Conservation (phyloP, 2,888 invertebrate genomes). For the Dyspetes luteomarginatus region DNA sequence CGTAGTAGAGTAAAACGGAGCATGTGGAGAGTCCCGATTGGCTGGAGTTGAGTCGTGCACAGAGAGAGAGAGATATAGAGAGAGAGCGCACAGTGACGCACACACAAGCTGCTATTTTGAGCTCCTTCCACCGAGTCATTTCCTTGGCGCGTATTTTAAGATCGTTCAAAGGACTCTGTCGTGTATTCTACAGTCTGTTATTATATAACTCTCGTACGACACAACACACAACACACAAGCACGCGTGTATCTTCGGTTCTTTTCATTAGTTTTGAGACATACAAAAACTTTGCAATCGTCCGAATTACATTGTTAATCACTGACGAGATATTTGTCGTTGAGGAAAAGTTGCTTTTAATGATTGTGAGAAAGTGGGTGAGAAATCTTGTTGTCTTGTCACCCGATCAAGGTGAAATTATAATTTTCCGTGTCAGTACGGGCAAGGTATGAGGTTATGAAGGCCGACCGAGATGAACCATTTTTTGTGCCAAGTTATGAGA, state of each 20-base stretch:
- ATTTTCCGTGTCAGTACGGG: too few species aligned
- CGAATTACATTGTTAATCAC: neutral
- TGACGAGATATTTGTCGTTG: neutral
- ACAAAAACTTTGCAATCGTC: neutral
- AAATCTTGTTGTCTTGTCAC: neutral
- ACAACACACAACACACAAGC: neutral
- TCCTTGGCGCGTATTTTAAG: constrained; percentile 84
- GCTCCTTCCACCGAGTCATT: constrained; percentile 80
- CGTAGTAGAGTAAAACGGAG: constrained; percentile 71
- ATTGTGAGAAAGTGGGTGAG: too few species aligned
- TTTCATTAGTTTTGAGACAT: neutral
- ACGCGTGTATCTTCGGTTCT: neutral
- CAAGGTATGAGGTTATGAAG: neutral
- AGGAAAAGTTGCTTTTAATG: too few species aligned
- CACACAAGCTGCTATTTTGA: constrained; percentile 78
- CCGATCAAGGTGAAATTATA: neutral
- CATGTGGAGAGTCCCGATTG: constrained; percentile 85
- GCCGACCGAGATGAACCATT: too few species aligned
- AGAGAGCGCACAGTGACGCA: constrained; percentile 74
- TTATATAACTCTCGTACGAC: constrained; percentile 73
- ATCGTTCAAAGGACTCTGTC: constrained; percentile 78
- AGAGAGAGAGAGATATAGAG: constrained; percentile 14
- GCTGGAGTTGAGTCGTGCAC: constrained; percentile 71
- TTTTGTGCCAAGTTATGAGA: neutral
- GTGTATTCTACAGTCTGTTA: constrained; percentile 66